These are phyloP conservation scores for Porphyrio hochstetteri DNA, from an alignment of 2,113 vertebrate species.

Conservation along the genomic window DNA sequence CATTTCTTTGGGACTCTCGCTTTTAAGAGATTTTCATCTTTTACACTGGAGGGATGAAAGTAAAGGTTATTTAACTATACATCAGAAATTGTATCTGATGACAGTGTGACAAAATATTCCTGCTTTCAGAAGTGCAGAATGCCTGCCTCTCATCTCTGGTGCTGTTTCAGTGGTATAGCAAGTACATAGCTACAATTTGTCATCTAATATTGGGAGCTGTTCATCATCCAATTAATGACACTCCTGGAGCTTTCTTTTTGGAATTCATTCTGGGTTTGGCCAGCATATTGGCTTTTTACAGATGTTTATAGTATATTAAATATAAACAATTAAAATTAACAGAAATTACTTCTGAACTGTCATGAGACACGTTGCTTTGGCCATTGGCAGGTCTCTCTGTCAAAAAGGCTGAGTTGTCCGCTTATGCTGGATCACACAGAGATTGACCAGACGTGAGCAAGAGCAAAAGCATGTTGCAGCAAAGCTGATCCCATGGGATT, in stretches of 20 bases:
- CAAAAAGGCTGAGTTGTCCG: not conserved
- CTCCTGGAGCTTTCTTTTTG: not conserved
- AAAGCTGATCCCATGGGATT: not conserved
- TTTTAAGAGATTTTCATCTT: slow-evolving; percentile 75
- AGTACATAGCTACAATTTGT: not conserved
- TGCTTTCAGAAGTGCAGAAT: not conserved
- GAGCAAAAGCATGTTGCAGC: not conserved
- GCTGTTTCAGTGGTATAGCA: not conserved
- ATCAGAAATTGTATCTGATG: slow-evolving; percentile 59
- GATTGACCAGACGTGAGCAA: not conserved
- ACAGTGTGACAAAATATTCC: slow-evolving; percentile 27
- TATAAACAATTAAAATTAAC: not conserved
- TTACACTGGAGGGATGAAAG: slow-evolving; percentile 69
- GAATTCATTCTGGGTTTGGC: not conserved
- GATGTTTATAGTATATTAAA: not conserved
- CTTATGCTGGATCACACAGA: not conserved
- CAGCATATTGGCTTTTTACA: not conserved
- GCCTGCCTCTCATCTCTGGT: not conserved
- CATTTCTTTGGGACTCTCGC: slow-evolving; percentile 71
- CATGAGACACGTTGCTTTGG: not conserved
- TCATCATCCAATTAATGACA: slow-evolving; percentile 6
- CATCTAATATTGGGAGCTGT: not conserved
- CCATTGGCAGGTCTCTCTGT: not conserved
- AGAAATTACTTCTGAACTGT: not conserved
- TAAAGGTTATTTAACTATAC: slow-evolving; percentile 70